phyloP scores from a whole-genome alignment of 2,797 vertebrate species.

The Enteromius paludinosus region DNA sequence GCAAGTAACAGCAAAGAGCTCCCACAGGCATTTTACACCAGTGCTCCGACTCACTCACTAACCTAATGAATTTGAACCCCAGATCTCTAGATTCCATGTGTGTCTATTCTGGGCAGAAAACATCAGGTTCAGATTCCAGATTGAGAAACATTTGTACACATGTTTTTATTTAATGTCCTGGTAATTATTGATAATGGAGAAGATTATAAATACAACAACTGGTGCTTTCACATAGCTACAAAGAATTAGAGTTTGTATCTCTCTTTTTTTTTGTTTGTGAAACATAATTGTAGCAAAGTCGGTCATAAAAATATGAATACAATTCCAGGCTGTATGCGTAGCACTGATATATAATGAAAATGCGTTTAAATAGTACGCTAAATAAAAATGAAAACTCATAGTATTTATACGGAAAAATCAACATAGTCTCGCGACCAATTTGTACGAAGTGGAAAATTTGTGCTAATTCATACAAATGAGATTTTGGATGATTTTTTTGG shows the following conservation, averaged over 20 bases:
- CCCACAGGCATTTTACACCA: conserved; percentile 15
- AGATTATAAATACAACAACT: neutral
- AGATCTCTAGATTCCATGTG: conserved; percentile 1
- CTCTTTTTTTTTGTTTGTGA: neutral
- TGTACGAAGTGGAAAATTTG: too few species aligned
- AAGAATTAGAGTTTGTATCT: neutral
- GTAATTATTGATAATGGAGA: neutral
- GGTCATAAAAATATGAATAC: neutral
- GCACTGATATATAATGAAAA: neutral
- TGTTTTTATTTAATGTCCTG: neutral
- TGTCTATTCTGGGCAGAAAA: conserved; percentile 1
- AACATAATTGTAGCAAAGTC: neutral
- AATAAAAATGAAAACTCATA: too few species aligned
- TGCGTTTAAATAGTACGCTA: neutral
- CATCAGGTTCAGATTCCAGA: conserved; percentile 17
- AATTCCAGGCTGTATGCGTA: neutral
- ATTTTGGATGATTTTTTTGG: too few species aligned
- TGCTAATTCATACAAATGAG: too few species aligned
- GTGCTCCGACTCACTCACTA: conserved; percentile 6
- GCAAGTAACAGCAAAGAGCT: conserved; percentile 6
- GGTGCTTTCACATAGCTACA: neutral
- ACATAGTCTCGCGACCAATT: too few species aligned
- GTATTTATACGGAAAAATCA: too few species aligned
- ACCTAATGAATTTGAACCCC: conserved; percentile 10
- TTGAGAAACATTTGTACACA: conserved; percentile 1